These are phyloP conservation scores for Porites evermanni DNA, from an alignment of 92 coral and sea anemone genomes.

Conservation along the genomic window DNA sequence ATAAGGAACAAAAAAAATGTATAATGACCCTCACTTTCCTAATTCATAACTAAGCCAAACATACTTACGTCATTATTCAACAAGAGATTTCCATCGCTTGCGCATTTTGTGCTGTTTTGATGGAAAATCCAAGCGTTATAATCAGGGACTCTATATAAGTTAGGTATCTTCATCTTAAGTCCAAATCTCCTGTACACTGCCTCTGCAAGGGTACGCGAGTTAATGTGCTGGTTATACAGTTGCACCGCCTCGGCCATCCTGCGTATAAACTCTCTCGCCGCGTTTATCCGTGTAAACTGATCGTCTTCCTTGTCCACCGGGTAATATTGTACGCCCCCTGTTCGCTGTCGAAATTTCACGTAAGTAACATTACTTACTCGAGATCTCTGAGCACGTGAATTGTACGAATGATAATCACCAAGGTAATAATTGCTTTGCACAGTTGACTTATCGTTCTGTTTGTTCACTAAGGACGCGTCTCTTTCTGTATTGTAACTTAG, in stretches of 20 bases:
- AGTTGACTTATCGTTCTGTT: background rate
- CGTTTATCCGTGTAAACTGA: conserved; percentile 56
- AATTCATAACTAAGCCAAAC: too few relatives aligned
- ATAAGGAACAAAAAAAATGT: too few relatives aligned
- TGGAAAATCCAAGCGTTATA: conserved; percentile 78
- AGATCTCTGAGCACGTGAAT: background rate
- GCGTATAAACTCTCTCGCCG: conserved; percentile 72
- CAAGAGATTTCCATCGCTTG: conserved; percentile 86
- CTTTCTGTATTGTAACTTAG: background rate
- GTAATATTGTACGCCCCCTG: conserved; percentile 1
- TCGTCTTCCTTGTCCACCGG: conserved; percentile 52
- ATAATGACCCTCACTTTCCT: background rate
- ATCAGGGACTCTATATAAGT: conserved; percentile 42
- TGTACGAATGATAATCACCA: background rate
- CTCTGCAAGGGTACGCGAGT: conserved; percentile 46
- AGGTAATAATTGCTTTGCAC: background rate
- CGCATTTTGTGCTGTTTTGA: conserved; percentile 84
- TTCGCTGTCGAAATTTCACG: background rate
- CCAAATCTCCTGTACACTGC: conserved; percentile 68
- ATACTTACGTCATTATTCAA: conserved; percentile 77
- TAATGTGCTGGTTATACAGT: conserved; percentile 43
- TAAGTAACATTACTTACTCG: background rate
- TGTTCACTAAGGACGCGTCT: background rate
- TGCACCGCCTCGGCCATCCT: conserved; percentile 63
- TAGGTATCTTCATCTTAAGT: conserved; percentile 62